Conservation (phyloP, 2,888 invertebrate genomes). For the Merodon equestris region DNA sequence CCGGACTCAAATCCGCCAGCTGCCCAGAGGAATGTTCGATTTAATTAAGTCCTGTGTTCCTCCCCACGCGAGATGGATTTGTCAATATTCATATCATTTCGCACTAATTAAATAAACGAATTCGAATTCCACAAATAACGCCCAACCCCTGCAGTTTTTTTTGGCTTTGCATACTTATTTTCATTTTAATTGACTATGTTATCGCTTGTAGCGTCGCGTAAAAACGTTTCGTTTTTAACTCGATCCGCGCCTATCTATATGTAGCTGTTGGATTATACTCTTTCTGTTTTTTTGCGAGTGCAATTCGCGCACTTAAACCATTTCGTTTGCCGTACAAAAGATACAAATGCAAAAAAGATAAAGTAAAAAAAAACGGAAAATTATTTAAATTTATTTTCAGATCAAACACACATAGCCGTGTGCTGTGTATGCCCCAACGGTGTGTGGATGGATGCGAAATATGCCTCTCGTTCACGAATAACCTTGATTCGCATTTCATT, state of each 20-base stretch:
- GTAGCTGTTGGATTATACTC: constrained; percentile 35
- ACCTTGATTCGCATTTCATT: constrained; percentile 57
- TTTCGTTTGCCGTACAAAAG: constrained; percentile 31
- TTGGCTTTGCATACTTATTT: constrained; percentile 3
- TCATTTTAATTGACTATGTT: constrained; percentile 55
- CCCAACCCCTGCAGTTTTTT: background rate
- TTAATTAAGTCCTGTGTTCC: no score
- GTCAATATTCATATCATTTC: constrained; percentile 28
- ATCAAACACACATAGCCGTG: background rate
- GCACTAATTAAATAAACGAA: constrained; percentile 36
- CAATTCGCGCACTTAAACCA: constrained; percentile 50
- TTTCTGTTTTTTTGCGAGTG: constrained; percentile 32
- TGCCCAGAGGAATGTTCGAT: no score
- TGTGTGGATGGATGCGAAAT: no score
- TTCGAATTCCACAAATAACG: constrained; percentile 5
- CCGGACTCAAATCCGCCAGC: no score
- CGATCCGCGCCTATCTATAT: constrained; percentile 40
- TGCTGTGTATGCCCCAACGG: background rate
- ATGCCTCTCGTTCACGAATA: constrained; percentile 32
- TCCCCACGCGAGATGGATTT: constrained; percentile 2
- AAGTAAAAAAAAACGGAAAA: constrained; percentile 1
- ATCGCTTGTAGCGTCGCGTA: constrained; percentile 12
- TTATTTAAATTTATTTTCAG: constrained; percentile 44
- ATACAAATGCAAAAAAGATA: constrained; percentile 32
- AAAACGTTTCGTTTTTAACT: constrained; percentile 18